Evolutionary conservation across 2,888 invertebrate species (phyloP), one percentile per base, ranked within the genome.

Genomic region (Ophraella communa): DNA sequence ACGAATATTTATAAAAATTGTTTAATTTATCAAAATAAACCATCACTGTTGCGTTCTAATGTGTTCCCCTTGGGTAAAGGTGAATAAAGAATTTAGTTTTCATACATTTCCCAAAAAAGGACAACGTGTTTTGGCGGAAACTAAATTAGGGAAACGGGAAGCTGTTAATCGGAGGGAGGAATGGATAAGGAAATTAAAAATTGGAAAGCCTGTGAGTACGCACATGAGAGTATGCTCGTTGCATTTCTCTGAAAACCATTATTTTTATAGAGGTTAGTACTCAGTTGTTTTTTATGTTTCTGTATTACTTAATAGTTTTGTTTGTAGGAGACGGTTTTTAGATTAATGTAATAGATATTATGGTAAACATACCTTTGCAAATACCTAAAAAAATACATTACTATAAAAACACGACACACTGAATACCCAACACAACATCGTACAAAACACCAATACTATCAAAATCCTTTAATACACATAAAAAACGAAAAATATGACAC

Each of bases 111-210:
- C 47, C 21, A 2, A 47, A 18, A 47, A 47, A 47, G 47, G 21
- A 47, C 47, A 47, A 33, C 33, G 33, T 47, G 47, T 47, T 47
- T 47, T 47, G 20, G 47, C 20, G 47, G 47, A 47, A 47, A 47
- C 20, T 47, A 47, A 47, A 47, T 47, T 47, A 47, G 47, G 18
- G 21, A 47, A 47, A 20, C 47, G 47, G 11, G n/a, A 47, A 47
- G 47, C 20, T 47, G 18, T 47, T 47, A 21, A 47, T 47, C 47
- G 47, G 47, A 47, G n/a, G 21, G 2, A 47, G 47, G 17, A 47
- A 20, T 47, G 47, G 47, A 20, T 17, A 20, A 47, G 47, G 18
- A 47, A 47, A 20, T 47, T 47, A 47, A 47, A 27, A 27, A 27
- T 2, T 27, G 27, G 27, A 2, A 27, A 27, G 27, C 27, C 27